phyloP scores from a whole-genome alignment of 2,113 vertebrate species.

The Cryptotis parvus region DNA sequence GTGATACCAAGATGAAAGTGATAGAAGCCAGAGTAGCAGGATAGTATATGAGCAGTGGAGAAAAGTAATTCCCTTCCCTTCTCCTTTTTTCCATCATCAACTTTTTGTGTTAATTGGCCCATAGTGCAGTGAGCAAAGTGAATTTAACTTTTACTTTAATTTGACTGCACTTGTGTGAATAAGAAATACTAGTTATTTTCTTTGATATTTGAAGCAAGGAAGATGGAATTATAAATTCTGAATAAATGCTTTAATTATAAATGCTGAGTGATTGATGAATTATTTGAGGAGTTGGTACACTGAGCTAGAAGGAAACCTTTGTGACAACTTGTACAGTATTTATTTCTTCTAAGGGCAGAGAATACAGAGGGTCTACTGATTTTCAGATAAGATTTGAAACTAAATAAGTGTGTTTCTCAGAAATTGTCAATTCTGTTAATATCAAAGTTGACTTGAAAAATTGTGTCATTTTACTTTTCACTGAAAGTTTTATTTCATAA shows the following conservation, averaged over 20 bases:
- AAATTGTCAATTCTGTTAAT: slow-evolving; percentile 48
- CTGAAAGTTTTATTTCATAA: slow-evolving; percentile 13
- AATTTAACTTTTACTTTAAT: slow-evolving; percentile 37
- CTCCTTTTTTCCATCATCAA: background rate
- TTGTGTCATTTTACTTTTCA: background rate
- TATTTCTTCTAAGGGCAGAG: slow-evolving; percentile 4
- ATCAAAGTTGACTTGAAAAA: slow-evolving; percentile 43
- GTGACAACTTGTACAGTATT: slow-evolving; percentile 7
- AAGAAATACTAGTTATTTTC: slow-evolving; percentile 1
- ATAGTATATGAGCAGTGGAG: background rate
- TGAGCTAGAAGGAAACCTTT: background rate
- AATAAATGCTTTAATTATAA: too few relatives aligned
- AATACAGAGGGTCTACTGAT: slow-evolving; percentile 3
- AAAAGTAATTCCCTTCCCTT: background rate
- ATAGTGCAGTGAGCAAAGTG: background rate
- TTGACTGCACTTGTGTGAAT: background rate
- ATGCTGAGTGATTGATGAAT: background rate
- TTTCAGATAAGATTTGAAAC: slow-evolving; percentile 36
- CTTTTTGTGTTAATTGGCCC: background rate
- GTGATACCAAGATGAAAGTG: background rate
- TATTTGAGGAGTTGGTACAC: background rate
- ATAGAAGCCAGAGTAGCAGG: background rate
- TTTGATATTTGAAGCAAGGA: slow-evolving; percentile 27
- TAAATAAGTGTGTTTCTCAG: slow-evolving; percentile 20
- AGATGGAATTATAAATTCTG: background rate